These are phyloP conservation scores for Cervus canadensis DNA, from an alignment of 2,113 vertebrate genomes.

Conservation along the genomic window DNA sequence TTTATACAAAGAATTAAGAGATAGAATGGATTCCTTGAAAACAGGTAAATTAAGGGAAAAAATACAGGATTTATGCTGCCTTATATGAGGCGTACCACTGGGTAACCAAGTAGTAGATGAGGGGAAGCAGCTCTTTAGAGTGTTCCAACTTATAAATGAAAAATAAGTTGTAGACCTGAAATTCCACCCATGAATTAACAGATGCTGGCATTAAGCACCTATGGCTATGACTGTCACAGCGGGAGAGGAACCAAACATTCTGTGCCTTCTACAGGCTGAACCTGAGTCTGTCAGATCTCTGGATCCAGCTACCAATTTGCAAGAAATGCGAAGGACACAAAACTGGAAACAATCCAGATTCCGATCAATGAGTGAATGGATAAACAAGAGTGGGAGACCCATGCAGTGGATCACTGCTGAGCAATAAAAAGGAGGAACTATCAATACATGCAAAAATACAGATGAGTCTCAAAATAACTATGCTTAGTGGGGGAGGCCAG, in stretches of 20 bases:
- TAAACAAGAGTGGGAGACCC: neutral
- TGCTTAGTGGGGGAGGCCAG: neutral
- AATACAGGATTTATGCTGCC: neutral
- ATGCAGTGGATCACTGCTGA: neutral
- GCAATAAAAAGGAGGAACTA: neutral
- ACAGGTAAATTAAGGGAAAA: neutral
- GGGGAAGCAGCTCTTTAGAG: neutral
- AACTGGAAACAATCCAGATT: neutral
- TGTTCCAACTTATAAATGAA: neutral
- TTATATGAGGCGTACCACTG: neutral
- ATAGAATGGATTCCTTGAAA: neutral
- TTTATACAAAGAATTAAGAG: neutral
- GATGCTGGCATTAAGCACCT: neutral
- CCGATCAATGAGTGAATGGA: neutral
- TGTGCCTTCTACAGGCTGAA: neutral
- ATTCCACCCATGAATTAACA: neutral
- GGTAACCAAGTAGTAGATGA: neutral
- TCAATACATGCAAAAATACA: neutral
- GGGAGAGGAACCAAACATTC: neutral
- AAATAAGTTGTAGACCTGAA: neutral
- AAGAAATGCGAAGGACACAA: neutral
- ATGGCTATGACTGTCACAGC: neutral
- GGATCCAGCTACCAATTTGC: neutral
- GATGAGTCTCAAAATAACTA: neutral
- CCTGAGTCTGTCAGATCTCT: neutral